Evolutionary conservation across 2,797 vertebrate species (phyloP), one percentile per base, ranked within the genome.

Genomic region (Sebastes baramenuke): DNA sequence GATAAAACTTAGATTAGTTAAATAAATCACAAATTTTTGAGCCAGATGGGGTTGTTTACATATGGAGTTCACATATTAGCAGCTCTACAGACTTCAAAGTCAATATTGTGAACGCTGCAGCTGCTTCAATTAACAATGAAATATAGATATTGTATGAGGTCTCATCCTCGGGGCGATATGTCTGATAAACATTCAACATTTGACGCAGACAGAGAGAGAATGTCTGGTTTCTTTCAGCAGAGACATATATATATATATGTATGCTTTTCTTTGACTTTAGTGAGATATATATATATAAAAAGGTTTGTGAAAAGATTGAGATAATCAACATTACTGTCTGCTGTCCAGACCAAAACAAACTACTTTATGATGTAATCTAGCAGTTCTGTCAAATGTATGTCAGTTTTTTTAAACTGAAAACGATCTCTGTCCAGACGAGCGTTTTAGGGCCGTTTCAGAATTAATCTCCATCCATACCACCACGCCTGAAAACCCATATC

Each of bases 21-120:
- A 59, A 58, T 66, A 36, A 61, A 75, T 30, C n/a, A 79, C 36
- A 69, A 58, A 69, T 79, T 3, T 77, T 72, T 73, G 38, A 82
- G 75, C 11, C 25, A 18, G 30, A 72, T 65, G 10, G 42, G 64
- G 58, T 67, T 84, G 62, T 87, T 88, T 85, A 77, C 72, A 73
- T 59, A n/a, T 67, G 20, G 16, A 32, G 54, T 70, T 70, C 54
- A 49, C 25, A n/a, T 36, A 46, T 32, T 29, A 61, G 61, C 29
- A 67, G 72, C 55, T 60, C 18, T 3, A 22, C 66, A 52, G 67
- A 66, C 68, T 80, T 83, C 32, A 76, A 76, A 83, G 75, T 70
- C 56, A 54, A 62, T 54, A 25, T 6, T 32, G 56, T n/a, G 32
- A 36, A 72, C 4, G 34, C 34, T 25, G 25, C 68, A 52, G 73